These are phyloP conservation scores for Lycia hirtaria DNA, from an alignment of 2,888 invertebrate genomes.

Conservation along the genomic window DNA sequence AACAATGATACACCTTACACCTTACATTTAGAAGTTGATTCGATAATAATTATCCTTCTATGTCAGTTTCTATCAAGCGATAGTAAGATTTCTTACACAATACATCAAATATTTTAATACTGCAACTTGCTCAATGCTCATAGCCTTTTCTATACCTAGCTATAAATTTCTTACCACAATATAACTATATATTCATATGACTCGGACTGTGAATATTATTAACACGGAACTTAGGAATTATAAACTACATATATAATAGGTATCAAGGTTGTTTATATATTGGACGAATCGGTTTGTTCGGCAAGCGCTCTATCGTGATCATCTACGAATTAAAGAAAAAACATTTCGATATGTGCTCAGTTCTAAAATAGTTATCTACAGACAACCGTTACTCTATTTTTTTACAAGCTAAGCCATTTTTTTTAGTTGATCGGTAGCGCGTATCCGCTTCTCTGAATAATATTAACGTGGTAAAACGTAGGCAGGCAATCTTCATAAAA, in stretches of 20 bases:
- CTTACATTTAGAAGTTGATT: not conserved
- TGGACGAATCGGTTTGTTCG: too few relatives aligned
- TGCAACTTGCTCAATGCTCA: not conserved
- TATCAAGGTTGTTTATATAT: too few relatives aligned
- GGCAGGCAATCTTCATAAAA: constrained; percentile 12
- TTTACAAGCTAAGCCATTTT: not conserved
- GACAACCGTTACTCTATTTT: not conserved
- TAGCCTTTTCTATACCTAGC: too few relatives aligned
- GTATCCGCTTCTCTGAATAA: constrained; percentile 12
- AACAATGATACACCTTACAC: constrained; percentile 19
- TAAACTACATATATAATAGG: too few relatives aligned
- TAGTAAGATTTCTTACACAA: not conserved
- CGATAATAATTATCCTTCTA: constrained; percentile 6
- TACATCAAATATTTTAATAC: not conserved
- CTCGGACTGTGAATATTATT: too few relatives aligned
- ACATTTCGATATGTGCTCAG: too few relatives aligned
- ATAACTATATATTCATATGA: too few relatives aligned
- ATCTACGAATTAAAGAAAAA: too few relatives aligned
- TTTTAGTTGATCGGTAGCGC: not conserved
- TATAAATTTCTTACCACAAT: too few relatives aligned
- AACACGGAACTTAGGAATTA: too few relatives aligned
- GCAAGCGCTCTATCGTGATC: too few relatives aligned
- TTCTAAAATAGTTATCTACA: too few relatives aligned
- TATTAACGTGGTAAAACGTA: not conserved
- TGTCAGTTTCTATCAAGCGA: not conserved